phyloP scores from a whole-genome alignment of 2,797 vertebrate genomes.

The Oreortyx pictus region DNA sequence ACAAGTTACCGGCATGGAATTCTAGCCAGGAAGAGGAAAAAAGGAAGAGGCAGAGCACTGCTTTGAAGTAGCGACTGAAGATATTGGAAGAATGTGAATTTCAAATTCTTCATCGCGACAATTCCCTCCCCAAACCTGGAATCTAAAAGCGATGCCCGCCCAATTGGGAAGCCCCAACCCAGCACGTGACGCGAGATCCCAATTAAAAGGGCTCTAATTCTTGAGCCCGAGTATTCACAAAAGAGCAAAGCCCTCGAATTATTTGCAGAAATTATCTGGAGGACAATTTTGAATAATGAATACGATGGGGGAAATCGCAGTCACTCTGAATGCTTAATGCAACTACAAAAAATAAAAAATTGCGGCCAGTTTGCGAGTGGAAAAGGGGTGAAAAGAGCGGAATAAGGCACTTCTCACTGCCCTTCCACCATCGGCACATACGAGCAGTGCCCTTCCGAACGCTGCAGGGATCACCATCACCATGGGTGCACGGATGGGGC shows the following conservation, averaged over 20 bases:
- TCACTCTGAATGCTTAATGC: conserved; percentile 49
- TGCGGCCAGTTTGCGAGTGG: neutral
- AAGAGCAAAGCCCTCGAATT: conserved; percentile 48
- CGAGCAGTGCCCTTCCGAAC: neutral
- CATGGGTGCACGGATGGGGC: conserved; percentile 5
- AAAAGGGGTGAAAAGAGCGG: neutral
- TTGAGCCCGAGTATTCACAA: conserved; percentile 16
- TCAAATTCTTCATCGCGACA: conserved; percentile 32
- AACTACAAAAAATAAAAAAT: neutral
- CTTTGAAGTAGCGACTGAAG: neutral
- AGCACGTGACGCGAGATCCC: conserved; percentile 45
- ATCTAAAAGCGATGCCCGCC: conserved; percentile 33
- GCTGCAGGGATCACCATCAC: neutral
- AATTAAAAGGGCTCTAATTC: conserved; percentile 52
- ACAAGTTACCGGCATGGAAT: conserved; percentile 54
- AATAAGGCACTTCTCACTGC: neutral
- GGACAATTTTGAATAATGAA: conserved; percentile 67
- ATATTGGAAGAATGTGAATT: conserved; percentile 35
- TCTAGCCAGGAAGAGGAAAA: conserved; percentile 1
- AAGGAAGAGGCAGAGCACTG: neutral
- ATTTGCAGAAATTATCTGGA: conserved; percentile 65
- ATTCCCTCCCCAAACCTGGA: conserved; percentile 17
- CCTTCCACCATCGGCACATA: neutral
- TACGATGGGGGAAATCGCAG: conserved; percentile 17
- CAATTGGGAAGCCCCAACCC: conserved; percentile 20